Conservation (phyloP, 2,797 vertebrate species). For the Cossypha polioptera region DNA sequence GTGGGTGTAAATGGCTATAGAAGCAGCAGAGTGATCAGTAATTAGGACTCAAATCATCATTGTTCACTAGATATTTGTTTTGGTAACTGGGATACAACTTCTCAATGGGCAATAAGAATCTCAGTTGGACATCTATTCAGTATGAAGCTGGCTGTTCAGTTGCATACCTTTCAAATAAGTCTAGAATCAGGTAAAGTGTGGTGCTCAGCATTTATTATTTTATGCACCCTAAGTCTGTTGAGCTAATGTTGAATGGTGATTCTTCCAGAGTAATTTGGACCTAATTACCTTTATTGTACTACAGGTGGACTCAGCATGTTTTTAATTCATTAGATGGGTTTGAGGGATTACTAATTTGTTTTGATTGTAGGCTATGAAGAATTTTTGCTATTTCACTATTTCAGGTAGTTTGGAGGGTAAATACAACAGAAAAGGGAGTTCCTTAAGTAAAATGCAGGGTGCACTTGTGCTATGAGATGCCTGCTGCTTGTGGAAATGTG, state of each 20-base stretch:
- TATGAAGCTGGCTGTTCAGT: background rate
- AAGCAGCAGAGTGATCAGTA: background rate
- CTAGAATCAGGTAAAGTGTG: background rate
- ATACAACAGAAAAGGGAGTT: background rate
- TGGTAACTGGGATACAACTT: background rate
- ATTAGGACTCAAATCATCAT: background rate
- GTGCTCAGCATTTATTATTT: background rate
- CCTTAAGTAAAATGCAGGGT: background rate
- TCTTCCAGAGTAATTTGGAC: background rate
- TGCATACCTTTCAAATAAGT: background rate
- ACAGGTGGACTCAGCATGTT: background rate
- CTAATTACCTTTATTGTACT: background rate
- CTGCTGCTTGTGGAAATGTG: background rate
- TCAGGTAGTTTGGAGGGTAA: background rate
- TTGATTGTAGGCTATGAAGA: background rate
- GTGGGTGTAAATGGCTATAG: background rate
- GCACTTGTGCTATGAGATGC: background rate
- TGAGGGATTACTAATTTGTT: background rate
- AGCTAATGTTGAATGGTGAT: background rate
- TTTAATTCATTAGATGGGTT: background rate
- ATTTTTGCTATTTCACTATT: background rate
- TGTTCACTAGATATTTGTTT: background rate
- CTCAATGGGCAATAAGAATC: background rate
- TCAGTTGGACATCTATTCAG: background rate
- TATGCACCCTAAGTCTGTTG: background rate